Base-by-base conservation (phyloP, 1,140 invertebrate genomes). In the Aphelinus atriplicis region DNA sequence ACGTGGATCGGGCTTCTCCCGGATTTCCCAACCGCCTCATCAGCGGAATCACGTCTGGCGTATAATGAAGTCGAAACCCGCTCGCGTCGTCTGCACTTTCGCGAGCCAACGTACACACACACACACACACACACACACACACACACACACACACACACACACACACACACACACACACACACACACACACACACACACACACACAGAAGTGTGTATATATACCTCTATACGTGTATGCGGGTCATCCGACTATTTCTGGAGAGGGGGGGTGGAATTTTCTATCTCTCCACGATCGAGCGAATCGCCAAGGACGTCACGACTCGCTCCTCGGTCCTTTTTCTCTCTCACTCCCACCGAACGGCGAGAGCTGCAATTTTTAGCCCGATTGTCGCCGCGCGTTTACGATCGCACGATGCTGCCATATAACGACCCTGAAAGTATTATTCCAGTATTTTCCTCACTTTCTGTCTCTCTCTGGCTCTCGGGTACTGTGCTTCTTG, bases 61-160 rank as follows among this genome's bases (percentile, higher is more conserved):
- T 65, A 65, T 65, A 65, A 65, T 42, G 63, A 65, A 65, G 3
- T 46, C 48, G 63, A 53, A 65, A 65, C 63, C 63, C 47, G 63
- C 26, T 65, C 48, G 63, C 26, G 3, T 9, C 47, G 46, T 46
- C 47, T 51, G 63, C 50, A 65, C 47, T 65, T 65, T 45, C 43
- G 45, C 48, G 26, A 26, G 26, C 26, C 26, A 26, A 26, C 26
- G 26, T 26, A 26, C 26, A 26, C 26, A 26, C 26, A 26, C 26
- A 26, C 26, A 26, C 26, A 26, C 26, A 26, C 26, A 26, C 26
- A 26, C 26, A 26, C 26, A 26, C 26, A 26, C 26, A 26, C 26
- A 26, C 26, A 26, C 26, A 26, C 26, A 26, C 26, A 26, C 26
- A 26, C 26, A 26, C 26, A 26, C 26, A 26, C 26, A 26, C 26